Base-by-base conservation (phyloP, 1,140 invertebrate species). In the Bombus ignitus region DNA sequence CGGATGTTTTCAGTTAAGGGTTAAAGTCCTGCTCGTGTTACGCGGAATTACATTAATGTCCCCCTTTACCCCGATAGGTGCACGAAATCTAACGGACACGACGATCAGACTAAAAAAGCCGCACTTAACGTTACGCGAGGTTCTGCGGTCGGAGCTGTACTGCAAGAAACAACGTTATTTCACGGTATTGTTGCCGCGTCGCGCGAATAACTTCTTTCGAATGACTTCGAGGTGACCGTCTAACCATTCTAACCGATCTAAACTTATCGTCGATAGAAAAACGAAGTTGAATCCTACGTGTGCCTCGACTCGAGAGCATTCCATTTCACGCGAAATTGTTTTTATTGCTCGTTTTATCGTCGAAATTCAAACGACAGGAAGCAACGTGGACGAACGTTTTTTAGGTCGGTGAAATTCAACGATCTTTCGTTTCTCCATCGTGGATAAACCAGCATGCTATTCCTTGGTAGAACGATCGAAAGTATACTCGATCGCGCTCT, bases 371-470 rank as follows among this genome's bases (percentile, higher is more conserved):
- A 72, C 57, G 32, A 53, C 28, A 57, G 70, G 70, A 66, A 70
- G n/a, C 28, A 47, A 66, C n/a, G 28, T 25, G 18, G 37, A 65
- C 25, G 47, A 10, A 28, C 37, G 44, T 89, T 93, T 94, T 95
- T 91, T 88, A 93, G 93, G 94, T 93, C 94, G 90, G 93, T 92
- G 94, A 95, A 94, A 95, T 94, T 89, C 86, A 80, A 53, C 70
- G 68, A 44, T 77, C 62, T 62, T 62, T 62, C 78, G 83, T 89
- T 92, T 92, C 82, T 90, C 87, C 71, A 80, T 85, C 77, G 86
- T 81, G 77, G 83, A 84, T 73, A 82, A 82, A 47, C 32, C 66
- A 47, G 13, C 18, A 53, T n/a, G 62, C 66, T 22, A 42, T 79
- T 87, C 72, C 53, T 9, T 44, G 72, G 68, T 39, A 39, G 85